These are phyloP conservation scores for Syrrhaptes paradoxus DNA, from an alignment of 2,113 vertebrate species.

Conservation along the genomic window DNA sequence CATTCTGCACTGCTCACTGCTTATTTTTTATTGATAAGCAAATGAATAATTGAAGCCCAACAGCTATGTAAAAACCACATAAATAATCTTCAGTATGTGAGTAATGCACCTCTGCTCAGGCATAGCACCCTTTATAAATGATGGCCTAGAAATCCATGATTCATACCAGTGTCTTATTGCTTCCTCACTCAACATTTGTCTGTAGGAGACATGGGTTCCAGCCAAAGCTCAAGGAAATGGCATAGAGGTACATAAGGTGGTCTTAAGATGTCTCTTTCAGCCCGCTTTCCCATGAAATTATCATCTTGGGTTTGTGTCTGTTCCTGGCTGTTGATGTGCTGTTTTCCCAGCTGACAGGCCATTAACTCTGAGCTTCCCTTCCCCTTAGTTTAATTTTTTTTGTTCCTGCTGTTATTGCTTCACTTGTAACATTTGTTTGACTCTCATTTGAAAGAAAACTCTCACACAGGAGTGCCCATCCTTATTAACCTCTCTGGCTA, in stretches of 20 bases:
- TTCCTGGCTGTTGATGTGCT: background rate
- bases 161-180: conserved; percentile 1
- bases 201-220: background rate
- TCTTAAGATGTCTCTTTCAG: background rate
- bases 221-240: background rate
- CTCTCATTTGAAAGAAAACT: conserved; percentile 13
- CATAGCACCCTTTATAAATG: conserved; percentile 52
- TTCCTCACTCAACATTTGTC: conserved; percentile 33
- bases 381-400: background rate
- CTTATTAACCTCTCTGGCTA: conserved; percentile 57
- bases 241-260: background rate
- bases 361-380: conserved; percentile 17
- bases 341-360: background rate
- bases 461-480: background rate
- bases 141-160: conserved; percentile 61
- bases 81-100: conserved; percentile 67
- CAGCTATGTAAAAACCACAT: conserved; percentile 68
- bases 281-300: background rate
- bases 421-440: background rate
- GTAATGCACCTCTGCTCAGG: conserved; percentile 54
- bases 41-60: conserved; percentile 79
- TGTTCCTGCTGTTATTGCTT: conserved; percentile 1
- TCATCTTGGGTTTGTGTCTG: background rate
- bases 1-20: conserved; percentile 32
- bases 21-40: conserved; percentile 82